phyloP scores from a whole-genome alignment of 2,797 vertebrate species.

The Lacerta agilis region DNA sequence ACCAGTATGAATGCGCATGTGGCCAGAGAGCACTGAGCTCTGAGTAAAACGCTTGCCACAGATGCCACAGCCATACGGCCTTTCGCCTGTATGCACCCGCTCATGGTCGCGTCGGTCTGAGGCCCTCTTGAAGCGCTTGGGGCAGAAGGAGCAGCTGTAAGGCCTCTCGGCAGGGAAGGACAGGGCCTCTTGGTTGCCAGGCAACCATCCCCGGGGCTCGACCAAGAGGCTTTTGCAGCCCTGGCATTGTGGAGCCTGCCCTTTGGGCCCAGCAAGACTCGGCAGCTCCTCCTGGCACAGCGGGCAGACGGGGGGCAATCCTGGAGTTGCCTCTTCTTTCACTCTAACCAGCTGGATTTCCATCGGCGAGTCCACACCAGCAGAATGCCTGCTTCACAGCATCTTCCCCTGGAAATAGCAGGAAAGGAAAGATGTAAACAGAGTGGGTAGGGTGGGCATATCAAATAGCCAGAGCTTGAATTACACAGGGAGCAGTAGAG shows the following conservation, averaged over 20 bases:
- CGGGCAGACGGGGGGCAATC: not conserved
- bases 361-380: not conserved
- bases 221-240: slow-evolving; percentile 2
- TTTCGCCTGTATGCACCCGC: slow-evolving; percentile 54
- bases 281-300: not conserved
- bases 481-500: not conserved
- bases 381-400: not conserved
- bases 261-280: not conserved
- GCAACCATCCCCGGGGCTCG: slow-evolving; percentile 13
- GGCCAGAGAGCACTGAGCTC: slow-evolving; percentile 13
- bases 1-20: slow-evolving; percentile 39
- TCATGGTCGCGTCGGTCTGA: slow-evolving; percentile 66
- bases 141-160: slow-evolving; percentile 72
- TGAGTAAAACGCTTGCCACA: not conserved
- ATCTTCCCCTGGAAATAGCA: not conserved
- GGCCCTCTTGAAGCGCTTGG: slow-evolving; percentile 73
- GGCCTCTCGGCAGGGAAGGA: slow-evolving; percentile 46
- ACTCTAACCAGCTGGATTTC: slow-evolving; percentile 29
- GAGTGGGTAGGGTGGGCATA: too few relatives aligned
- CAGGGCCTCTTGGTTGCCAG: slow-evolving; percentile 1
- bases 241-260: slow-evolving; percentile 4
- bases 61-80: slow-evolving; percentile 25
- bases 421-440: not conserved
- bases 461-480: not conserved
- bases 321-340: slow-evolving; percentile 24